phyloP scores from a whole-genome alignment of 2,113 vertebrate genomes.

The mouse (Mus musculus) region GRCm39 chr4:107075001-107075500 shows the following conservation, averaged over 20 bases:
- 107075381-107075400: neutral
- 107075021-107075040: conserved; percentile 88
- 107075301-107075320: neutral
- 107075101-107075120: neutral
- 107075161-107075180: neutral
- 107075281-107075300: neutral
- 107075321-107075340: neutral
- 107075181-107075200: neutral
- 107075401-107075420: neutral
- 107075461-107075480: neutral
- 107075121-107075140: neutral
- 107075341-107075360: neutral
- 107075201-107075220: neutral
- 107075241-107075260: neutral
- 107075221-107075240: neutral
- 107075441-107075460: neutral
- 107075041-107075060: conserved; percentile 83
- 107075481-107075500: neutral
- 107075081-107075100: conserved; percentile 88
- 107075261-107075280: neutral
- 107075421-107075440: neutral
- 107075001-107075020: conserved; percentile 83
- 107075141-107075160: neutral
- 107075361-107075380: neutral
- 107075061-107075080: conserved; percentile 88